Conservation (phyloP, 2,797 vertebrate species). For the Vireo griseus region DNA sequence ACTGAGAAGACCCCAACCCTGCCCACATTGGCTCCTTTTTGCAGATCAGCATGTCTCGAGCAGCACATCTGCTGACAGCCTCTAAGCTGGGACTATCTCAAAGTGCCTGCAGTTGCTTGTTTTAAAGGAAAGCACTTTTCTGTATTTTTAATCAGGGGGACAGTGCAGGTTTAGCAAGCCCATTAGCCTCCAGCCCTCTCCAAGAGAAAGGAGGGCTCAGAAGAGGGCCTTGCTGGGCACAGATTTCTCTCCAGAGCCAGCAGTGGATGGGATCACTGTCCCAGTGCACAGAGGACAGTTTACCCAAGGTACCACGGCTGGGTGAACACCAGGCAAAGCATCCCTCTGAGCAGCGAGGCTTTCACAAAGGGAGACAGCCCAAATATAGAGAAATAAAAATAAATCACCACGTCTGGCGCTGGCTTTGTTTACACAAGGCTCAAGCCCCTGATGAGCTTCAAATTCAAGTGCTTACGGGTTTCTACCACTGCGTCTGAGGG, state of each 20-base stretch:
- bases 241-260: neutral
- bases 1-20: neutral
- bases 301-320: neutral
- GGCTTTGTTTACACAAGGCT: constrained; percentile 29
- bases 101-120: neutral
- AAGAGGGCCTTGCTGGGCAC: neutral
- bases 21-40: neutral
- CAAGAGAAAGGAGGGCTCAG: neutral
- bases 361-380: constrained; percentile 23
- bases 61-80: neutral
- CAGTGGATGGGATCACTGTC: neutral
- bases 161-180: neutral
- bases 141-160: neutral
- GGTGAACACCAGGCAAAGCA: neutral
- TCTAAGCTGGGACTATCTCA: neutral
- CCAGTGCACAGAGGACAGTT: neutral
- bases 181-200: neutral
- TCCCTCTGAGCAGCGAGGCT: neutral
- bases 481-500: neutral
- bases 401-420: neutral
- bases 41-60: accelerated
- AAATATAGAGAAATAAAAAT: constrained; percentile 50
- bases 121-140: neutral
- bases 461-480: neutral
- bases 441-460: neutral